Base-by-base conservation (phyloP, 2,888 invertebrate species). In the Tetragnatha montana region DNA sequence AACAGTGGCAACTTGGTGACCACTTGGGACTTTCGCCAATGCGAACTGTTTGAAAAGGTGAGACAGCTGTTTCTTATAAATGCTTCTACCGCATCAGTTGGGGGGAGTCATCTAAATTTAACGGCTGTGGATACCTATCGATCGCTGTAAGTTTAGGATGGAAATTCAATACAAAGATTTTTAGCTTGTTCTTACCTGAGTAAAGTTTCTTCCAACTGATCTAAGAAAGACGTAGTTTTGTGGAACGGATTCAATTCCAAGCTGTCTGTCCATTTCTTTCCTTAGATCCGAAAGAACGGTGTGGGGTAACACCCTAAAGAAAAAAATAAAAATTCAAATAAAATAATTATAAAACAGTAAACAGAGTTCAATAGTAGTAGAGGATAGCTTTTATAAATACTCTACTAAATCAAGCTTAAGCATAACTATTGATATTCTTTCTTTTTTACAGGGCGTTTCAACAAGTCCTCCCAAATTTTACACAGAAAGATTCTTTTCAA, bases 141-240 rank as follows among this genome's bases (percentile, higher is more conserved):
- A 35, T 35, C 35, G 35, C 35, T 35, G 4, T 2, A 35, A 35
- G 4, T 35, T 1, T 35, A 2, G 35, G 35, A 35, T 35, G 35
- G 35, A 35, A 35, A 35, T 35, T 35, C 4, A 35, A 35, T 35
- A 35, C 35, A 35, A 35, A 35, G 19, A n/a, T 7, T 1, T 73
- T 35, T 35, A 1, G 35, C 8, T 51, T 3, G 21, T 10, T 70
- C 91, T 92, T 93, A 94, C 94, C 93, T 93, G 93, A 71, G 94
- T 94, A 91, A 94, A 93, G 92, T 94, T 94, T 91, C 94, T 93
- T n/a, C 94, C 94, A n/a, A 94, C 94, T 91, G 94, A 93, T 92
- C 94, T 93, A 19, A 94, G 93, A 92, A 94, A 94, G 79, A 94
- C 94, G 92, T 93, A 94, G 88, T 94, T 94, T 81, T 93, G 92